Conservation (phyloP, 2,888 invertebrate genomes). For the Drosophila basisetae region DNA sequence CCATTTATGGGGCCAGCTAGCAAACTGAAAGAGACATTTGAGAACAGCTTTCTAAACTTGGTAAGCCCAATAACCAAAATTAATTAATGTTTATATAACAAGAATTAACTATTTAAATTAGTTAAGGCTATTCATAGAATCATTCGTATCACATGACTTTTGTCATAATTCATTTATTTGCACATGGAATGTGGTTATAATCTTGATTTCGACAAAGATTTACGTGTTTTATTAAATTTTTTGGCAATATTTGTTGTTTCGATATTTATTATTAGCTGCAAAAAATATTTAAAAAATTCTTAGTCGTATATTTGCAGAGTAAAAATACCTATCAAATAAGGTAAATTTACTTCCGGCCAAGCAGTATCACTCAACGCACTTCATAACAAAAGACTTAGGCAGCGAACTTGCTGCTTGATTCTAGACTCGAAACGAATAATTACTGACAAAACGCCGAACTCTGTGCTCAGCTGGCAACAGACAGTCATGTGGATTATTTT, state of each 20-base stretch:
- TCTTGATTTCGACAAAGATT: slow-evolving; percentile 1
- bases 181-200: slow-evolving; percentile 5
- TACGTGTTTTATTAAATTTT: not conserved
- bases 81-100: slow-evolving; percentile 2
- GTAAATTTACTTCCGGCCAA: slow-evolving; percentile 60
- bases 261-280: not conserved
- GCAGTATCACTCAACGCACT: slow-evolving; percentile 32
- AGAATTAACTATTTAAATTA: slow-evolving; percentile 3
- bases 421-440: slow-evolving; percentile 18
- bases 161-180: slow-evolving; percentile 3
- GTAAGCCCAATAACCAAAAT: not conserved
- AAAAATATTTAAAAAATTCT: not conserved
- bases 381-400: slow-evolving; percentile 71
- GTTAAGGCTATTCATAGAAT: not conserved
- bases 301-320: not conserved
- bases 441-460: slow-evolving; percentile 45
- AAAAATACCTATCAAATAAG: too few relatives aligned
- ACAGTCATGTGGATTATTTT: slow-evolving; percentile 1
- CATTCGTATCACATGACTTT: not conserved
- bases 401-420: slow-evolving; percentile 65
- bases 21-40: slow-evolving; percentile 13
- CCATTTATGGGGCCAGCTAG: slow-evolving; percentile 29
- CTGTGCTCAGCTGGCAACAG: slow-evolving; percentile 14
- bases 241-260: not conserved
- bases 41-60: slow-evolving; percentile 17